Evolutionary conservation across 2,888 invertebrate species (phyloP).

Genomic region (Ptychoptera albimana): DNA sequence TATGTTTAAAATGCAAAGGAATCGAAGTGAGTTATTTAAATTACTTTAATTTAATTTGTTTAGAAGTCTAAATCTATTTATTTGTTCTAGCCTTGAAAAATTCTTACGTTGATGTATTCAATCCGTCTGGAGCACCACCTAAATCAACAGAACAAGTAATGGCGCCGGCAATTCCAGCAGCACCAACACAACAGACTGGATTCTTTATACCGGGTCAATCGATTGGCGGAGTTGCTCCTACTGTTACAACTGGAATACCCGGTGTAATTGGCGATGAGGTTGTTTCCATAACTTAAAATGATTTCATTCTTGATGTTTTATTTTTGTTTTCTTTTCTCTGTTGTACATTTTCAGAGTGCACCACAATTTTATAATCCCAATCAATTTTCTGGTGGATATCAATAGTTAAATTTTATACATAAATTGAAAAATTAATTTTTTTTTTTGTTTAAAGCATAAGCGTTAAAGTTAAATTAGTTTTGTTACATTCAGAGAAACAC

Average conservation of each 20-base stretch:
- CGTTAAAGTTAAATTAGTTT: no score
- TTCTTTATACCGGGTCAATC: conserved; percentile 22
- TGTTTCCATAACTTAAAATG: no score
- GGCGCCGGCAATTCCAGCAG: conserved; percentile 22
- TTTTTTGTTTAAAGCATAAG: no score
- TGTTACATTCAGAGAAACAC: no score
- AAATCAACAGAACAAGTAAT: conserved; percentile 24
- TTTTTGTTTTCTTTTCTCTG: conserved; percentile 1
- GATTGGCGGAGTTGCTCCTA: not conserved
- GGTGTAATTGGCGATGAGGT: no score
- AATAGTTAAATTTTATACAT: conserved; percentile 9
- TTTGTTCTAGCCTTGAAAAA: conserved; percentile 53
- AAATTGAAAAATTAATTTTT: not conserved
- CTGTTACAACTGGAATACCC: no score
- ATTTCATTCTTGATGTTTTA: not conserved
- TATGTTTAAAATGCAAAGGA: conserved; percentile 65
- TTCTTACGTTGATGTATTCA: conserved; percentile 82
- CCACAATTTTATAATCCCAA: conserved; percentile 17
- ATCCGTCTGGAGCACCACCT: conserved; percentile 42
- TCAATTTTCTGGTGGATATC: conserved; percentile 13
- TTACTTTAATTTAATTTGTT: conserved; percentile 3
- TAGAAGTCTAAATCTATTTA: no score
- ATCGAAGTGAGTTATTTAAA: conserved; percentile 43
- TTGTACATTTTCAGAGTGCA: conserved; percentile 12
- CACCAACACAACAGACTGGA: conserved; percentile 26